Base-by-base conservation (phyloP, 2,113 vertebrate species). In the Festucalex cinctus region DNA sequence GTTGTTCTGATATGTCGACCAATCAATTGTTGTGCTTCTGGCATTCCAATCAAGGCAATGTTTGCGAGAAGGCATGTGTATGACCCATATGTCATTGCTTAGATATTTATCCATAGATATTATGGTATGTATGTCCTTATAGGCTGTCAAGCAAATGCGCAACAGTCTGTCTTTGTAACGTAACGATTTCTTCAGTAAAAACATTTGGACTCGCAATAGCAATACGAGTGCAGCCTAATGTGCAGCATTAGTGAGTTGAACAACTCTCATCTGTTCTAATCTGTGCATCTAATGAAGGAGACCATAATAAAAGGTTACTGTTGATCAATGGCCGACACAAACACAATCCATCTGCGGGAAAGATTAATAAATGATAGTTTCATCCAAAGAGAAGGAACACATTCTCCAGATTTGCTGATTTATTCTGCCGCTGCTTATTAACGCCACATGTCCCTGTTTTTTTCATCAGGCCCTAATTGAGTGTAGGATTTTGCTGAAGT, bases 401-500 rank as follows among this genome's bases (percentile, higher is more conserved):
- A 79, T 68, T 76, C 77, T 84, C 74, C 68, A 76, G 41, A 68
- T 81, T 74, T 44, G 81, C 71, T 84, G 77, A 88, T 90, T 85
- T 85, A 84, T 88, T 87, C 84, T 65, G 44, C 69, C 73, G 63
- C 54, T 65, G 71, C 70, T 83, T 83, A 88, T 83, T 86, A 86
- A 90, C 84, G 68, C 80, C 69, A 79, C 79, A 65, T 75, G 75
- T 87, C 77, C 79, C 79, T 74, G 78, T 76, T 81, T 70, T 81
- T 85, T 81, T 78, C 85, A 89, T 87, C 85, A 83, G 66, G 66
- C 76, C 71, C 71, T 90, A 90, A 91, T 88, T 90, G 87, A 90
- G 82, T 88, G 85, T 83, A 84, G 85, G 86, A 84, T 90, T 89
- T 89, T 85, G 77, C 79, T 88, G 86, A 89, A 91, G 88, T 89